phyloP scores from a whole-genome alignment of 2,888 invertebrate species.

The Tridacna gigas region DNA sequence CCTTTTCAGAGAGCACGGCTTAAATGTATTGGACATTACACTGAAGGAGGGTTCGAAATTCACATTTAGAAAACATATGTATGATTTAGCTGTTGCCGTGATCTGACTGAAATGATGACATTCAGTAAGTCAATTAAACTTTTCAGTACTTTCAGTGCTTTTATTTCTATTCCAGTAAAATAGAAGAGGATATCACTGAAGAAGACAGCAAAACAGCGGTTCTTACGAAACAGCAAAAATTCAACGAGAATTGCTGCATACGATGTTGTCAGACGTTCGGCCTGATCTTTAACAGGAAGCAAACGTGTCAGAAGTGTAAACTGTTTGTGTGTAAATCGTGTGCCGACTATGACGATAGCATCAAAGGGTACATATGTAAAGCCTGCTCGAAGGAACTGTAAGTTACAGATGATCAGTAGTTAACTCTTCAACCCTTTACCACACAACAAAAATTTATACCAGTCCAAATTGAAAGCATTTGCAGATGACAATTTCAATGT shows the following conservation, averaged over 20 bases:
- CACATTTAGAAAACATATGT: too few species aligned
- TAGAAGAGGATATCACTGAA: constrained; percentile 76
- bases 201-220: constrained; percentile 77
- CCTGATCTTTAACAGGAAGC: constrained; percentile 83
- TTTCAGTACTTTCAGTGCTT: constrained; percentile 1
- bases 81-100: too few species aligned
- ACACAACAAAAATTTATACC: too few species aligned
- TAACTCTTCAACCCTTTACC: too few species aligned
- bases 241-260: constrained; percentile 82
- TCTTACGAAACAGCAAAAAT: constrained; percentile 73
- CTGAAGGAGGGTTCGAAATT: too few species aligned
- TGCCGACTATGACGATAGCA: constrained; percentile 72
- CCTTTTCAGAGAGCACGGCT: too few species aligned
- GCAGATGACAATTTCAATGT: too few species aligned
- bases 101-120: too few species aligned
- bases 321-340: constrained; percentile 83
- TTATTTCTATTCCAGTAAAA: constrained; percentile 72
- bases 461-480: too few species aligned
- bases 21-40: too few species aligned
- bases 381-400: constrained; percentile 83
- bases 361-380: constrained; percentile 81
- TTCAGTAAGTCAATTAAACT: too few species aligned
- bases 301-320: constrained; percentile 80
- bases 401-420: constrained; percentile 39
- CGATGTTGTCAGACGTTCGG: constrained; percentile 81